Conservation (phyloP, 1,140 invertebrate genomes). For the Cheumatopsyche charites region DNA sequence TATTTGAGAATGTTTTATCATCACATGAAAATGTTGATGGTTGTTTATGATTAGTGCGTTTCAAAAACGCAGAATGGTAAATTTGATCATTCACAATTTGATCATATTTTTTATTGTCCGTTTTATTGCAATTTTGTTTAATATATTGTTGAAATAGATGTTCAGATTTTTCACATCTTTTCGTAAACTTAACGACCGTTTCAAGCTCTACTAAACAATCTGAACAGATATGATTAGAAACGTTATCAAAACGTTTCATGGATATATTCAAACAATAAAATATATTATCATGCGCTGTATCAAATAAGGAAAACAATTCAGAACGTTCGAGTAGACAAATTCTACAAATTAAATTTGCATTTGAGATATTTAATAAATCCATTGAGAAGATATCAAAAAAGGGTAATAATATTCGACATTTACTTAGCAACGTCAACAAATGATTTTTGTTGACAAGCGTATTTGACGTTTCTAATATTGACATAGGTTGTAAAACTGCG, state of each 20-base stretch:
- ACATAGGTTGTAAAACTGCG: no score
- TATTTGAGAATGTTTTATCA: no score
- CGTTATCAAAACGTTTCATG: conserved; percentile 23
- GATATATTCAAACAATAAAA: conserved; percentile 40
- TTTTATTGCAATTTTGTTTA: not conserved
- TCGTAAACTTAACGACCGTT: conserved; percentile 37
- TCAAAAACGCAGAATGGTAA: no score
- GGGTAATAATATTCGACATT: no score
- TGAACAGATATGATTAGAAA: conserved; percentile 34
- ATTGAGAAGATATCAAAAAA: not conserved
- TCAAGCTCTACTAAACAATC: conserved; percentile 38
- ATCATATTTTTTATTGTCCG: not conserved
- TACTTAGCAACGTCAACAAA: no score
- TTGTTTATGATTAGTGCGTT: no score
- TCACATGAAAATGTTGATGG: no score
- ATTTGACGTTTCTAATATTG: no score
- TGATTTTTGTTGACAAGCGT: no score
- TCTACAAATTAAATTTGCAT: conserved; percentile 19
- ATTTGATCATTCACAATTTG: no score
- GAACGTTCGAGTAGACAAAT: conserved; percentile 32
- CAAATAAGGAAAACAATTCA: conserved; percentile 32
- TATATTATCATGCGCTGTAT: conserved; percentile 33
- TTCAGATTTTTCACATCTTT: conserved; percentile 43
- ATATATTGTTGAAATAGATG: conserved; percentile 19
- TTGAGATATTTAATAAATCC: not conserved